Evolutionary conservation across 1,140 invertebrate genomes (phyloP), one percentile per base, ranked within the genome.

Genomic region (Drosophila arizonae): DNA sequence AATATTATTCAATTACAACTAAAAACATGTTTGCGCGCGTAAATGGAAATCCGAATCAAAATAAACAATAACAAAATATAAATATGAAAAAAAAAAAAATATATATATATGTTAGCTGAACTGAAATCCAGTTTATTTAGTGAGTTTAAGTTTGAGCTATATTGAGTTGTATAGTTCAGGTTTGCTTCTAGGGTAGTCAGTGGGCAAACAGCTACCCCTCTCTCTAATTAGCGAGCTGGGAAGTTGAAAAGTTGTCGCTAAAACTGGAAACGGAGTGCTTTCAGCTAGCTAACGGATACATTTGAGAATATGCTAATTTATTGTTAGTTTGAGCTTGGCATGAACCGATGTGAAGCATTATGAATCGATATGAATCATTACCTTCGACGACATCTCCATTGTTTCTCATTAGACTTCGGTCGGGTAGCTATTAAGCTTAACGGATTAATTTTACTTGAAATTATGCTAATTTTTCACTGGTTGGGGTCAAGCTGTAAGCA

Each of bases 271-370:
- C 65, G 46, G 9, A 46, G n/a, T 46, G n/a, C n/a, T 61, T 33
- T 51, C 60, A 46, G 9, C 3, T 13, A 52, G 51, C n/a, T 28
- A 17, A 45, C 15, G 30, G 30, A 10, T 33, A 9, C 21, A 24
- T 24, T 82, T 88, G 76, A 87, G 79, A 88, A 84, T 89, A 88
- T 88, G 85, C 79, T 89, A 88, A 88, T 88, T 80, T 66, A 6
- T 21, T 2, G 15, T 9, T 46, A 46, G 43, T 15, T 73, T 76
- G 82, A 69, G 68, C 11, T 21, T 68, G 73, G 66, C 79, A 75
- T 63, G 21, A 15, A 17, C 17, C 58, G 58, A 48, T 57, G 46
- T 57, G 10, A 41, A 33, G 36, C 21, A 39, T 60, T 58, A 55
- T 46, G 43, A 46, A 46, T 65, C 51, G 15, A 79, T 73, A 76